A percentile compares a stretch with the other conserved stretches of the same genome.
These are phyloP conservation scores for Bilobella aurantiaca DNA, from an alignment of 1,140 invertebrate species.

Conservation along the genomic window DNA sequence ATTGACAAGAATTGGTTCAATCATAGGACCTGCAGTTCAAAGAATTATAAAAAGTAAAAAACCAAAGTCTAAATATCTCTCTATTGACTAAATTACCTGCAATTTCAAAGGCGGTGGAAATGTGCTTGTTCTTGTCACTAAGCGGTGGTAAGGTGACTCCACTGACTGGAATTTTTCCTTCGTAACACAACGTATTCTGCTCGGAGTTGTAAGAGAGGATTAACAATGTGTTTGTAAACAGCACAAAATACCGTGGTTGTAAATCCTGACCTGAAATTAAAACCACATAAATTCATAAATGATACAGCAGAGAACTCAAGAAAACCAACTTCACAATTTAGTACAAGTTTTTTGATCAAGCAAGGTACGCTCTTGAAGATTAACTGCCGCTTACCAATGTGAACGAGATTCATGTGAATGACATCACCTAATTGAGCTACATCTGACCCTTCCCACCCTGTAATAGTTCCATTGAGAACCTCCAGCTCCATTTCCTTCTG, in stretches of 20 bases:
- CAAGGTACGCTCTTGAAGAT: no score
- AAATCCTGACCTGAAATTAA: slow-evolving; percentile 51
- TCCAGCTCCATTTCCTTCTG: slow-evolving; percentile 93
- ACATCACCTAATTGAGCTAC: slow-evolving; percentile 61
- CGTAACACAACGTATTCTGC: slow-evolving; percentile 89
- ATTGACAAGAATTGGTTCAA: slow-evolving; percentile 74
- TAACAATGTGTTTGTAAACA: slow-evolving; percentile 78
- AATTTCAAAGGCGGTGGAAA: slow-evolving; percentile 76
- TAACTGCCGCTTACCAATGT: slow-evolving; percentile 17
- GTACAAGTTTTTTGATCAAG: slow-evolving; percentile 46
- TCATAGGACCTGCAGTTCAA: slow-evolving; percentile 60
- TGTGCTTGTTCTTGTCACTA: slow-evolving; percentile 63
- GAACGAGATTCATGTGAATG: slow-evolving; percentile 54
- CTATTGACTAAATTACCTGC: slow-evolving; percentile 45
- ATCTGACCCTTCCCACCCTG: slow-evolving; percentile 89
- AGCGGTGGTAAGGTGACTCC: slow-evolving; percentile 65
- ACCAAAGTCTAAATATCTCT: background rate
- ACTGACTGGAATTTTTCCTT: slow-evolving; percentile 82
- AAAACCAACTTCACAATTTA: no score
- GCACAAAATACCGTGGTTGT: slow-evolving; percentile 79
- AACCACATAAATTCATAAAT: no score
- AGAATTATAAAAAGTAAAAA: background rate
- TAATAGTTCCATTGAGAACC: slow-evolving; percentile 81
- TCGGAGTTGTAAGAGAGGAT: slow-evolving; percentile 79
- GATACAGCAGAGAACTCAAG: no score